Conservation (phyloP, 2,888 invertebrate species). For the Cryptophagus acutangulus region DNA sequence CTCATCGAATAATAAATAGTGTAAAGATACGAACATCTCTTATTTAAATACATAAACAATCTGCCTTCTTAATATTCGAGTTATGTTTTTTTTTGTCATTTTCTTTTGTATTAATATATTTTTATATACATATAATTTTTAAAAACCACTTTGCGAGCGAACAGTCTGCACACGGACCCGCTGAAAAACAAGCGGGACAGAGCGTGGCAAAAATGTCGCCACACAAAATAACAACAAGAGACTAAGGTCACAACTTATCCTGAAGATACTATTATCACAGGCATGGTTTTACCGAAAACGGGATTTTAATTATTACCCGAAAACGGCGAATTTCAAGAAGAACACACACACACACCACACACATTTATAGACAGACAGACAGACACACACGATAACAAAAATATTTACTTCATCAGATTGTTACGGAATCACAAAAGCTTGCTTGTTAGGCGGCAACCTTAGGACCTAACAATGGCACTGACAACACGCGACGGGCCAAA, state of each 20-base stretch:
- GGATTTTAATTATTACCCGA: constrained; percentile 15
- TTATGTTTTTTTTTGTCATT: constrained; percentile 39
- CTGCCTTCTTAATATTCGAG: constrained; percentile 47
- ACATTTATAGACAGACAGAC: constrained; percentile 14
- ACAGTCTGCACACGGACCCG: constrained; percentile 19
- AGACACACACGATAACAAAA: neutral
- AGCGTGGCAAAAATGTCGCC: constrained; percentile 18
- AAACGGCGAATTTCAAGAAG: constrained; percentile 21
- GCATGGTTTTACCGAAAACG: constrained; percentile 52
- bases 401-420: constrained; percentile 27
- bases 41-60: constrained; percentile 47
- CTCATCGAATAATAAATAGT: constrained; percentile 30
- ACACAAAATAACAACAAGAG: constrained; percentile 53
- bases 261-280: constrained; percentile 68
- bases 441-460: constrained; percentile 42
- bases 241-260: constrained; percentile 66
- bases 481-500: constrained; percentile 28
- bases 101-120: constrained; percentile 36
- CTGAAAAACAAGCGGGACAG: constrained; percentile 32
- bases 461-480: constrained; percentile 46
- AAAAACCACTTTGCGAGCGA: constrained; percentile 46
- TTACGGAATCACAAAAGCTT: constrained; percentile 35
- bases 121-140: constrained; percentile 49
- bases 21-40: constrained; percentile 47
- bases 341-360: constrained; percentile 32